Conservation (phyloP, 2,888 invertebrate species). For the Dryadula phaetusa region DNA sequence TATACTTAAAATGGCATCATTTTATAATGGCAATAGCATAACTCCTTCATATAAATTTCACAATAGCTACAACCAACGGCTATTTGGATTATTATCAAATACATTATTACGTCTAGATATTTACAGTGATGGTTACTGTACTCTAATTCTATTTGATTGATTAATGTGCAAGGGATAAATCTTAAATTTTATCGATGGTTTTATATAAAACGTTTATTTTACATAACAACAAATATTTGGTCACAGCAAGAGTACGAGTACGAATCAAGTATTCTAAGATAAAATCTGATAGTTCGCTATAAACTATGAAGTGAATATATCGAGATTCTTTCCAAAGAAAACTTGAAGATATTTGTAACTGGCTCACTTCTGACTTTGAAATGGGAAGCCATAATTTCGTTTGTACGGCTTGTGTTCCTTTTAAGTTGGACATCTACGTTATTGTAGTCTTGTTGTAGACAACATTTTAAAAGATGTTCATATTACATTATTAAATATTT, state of each 20-base stretch:
- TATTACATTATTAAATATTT: not conserved
- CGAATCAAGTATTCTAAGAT: slow-evolving; percentile 31
- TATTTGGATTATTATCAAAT: not conserved
- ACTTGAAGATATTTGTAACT: slow-evolving; percentile 59
- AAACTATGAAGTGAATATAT: slow-evolving; percentile 52
- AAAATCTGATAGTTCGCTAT: slow-evolving; percentile 49
- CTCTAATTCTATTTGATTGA: slow-evolving; percentile 15
- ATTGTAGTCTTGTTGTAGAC: slow-evolving; percentile 15
- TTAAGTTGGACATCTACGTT: slow-evolving; percentile 24
- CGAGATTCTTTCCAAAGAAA: slow-evolving; percentile 53
- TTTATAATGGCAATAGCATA: not conserved
- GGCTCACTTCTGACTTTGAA: slow-evolving; percentile 51
- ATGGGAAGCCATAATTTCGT: slow-evolving; percentile 39
- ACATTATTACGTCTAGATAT: slow-evolving; percentile 19
- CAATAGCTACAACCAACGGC: not conserved
- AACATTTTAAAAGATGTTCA: not conserved
- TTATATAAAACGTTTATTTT: not conserved
- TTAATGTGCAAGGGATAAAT: slow-evolving; percentile 12
- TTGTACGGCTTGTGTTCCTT: slow-evolving; percentile 34
- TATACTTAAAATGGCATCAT: not conserved
- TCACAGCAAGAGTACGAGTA: slow-evolving; percentile 25
- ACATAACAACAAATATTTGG: slow-evolving; percentile 12
- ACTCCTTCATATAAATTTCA: not conserved
- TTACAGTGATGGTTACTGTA: slow-evolving; percentile 5
- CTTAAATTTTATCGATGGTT: not conserved